Percentiles rank a stretch among this genome's conserved stretches.
Evolutionary conservation across 2,113 vertebrate species (phyloP).

Genomic region (Crotophaga sulcirostris): DNA sequence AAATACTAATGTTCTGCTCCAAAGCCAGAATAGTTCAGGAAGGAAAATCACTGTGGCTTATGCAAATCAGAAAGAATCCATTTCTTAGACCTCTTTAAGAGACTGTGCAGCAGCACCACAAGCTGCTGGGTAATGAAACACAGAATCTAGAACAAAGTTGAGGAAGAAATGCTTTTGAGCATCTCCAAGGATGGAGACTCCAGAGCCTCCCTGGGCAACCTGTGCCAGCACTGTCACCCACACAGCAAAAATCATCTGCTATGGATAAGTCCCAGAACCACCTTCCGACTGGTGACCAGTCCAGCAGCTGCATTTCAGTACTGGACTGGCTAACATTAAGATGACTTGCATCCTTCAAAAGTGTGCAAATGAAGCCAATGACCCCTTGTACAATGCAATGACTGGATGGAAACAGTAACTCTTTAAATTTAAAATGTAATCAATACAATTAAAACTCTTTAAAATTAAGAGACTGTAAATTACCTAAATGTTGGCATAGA

Average conservation of each 20-base stretch:
- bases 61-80: too few species aligned
- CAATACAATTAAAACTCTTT: neutral
- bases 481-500: constrained; percentile 84
- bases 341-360: neutral
- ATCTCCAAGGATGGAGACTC: neutral
- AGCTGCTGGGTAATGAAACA: neutral
- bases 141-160: too few species aligned
- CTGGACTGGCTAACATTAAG: rapidly evolving
- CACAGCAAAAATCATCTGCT: neutral
- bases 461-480: neutral
- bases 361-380: neutral
- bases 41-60: neutral
- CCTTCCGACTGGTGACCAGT: rapidly evolving
- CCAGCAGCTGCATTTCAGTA: neutral
- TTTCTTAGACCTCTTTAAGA: neutral
- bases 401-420: neutral
- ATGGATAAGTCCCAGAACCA: neutral
- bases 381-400: neutral
- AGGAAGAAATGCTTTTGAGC: neutral
- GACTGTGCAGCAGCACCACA: neutral
- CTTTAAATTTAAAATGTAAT: neutral
- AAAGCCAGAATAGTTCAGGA: neutral
- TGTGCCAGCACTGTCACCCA: neutral
- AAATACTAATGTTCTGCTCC: neutral
- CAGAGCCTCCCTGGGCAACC: neutral